These are phyloP conservation scores for Andrena trimmerana DNA, from an alignment of 2,888 invertebrate species.

Conservation along the genomic window DNA sequence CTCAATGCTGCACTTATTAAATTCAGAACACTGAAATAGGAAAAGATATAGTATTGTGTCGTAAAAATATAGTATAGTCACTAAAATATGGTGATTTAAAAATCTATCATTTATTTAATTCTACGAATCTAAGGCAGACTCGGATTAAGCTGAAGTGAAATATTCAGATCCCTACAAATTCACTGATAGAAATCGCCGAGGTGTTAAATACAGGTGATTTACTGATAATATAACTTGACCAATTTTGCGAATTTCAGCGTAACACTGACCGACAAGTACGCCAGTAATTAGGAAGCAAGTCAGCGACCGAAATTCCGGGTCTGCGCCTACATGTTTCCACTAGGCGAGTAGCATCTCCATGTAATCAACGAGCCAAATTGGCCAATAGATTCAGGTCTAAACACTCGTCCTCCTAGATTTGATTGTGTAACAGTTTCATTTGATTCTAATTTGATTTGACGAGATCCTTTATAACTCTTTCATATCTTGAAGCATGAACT, in stretches of 20 bases:
- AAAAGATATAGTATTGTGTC: no score
- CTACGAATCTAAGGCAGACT: no score
- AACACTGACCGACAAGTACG: slow-evolving; percentile 26
- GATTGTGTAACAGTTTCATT: neutral
- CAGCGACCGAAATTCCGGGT: slow-evolving; percentile 31
- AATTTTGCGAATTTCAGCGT: slow-evolving; percentile 31
- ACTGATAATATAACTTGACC: neutral
- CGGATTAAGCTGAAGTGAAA: neutral
- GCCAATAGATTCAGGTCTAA: slow-evolving; percentile 18
- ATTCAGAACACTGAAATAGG: no score
- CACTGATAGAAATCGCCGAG: slow-evolving; percentile 10
- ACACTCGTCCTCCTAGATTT: neutral
- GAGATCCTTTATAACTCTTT: neutral
- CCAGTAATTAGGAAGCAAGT: slow-evolving; percentile 35
- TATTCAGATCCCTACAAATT: neutral
- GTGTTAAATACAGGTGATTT: neutral
- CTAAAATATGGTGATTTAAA: no score
- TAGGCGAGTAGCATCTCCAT: slow-evolving; percentile 19
- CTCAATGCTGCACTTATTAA: no score
- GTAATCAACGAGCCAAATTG: slow-evolving; percentile 29
- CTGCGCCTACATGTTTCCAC: no score
- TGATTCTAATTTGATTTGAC: neutral
- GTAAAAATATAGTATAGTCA: no score
- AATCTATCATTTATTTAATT: no score
- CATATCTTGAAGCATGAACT: no score